Base-by-base conservation (phyloP, 2,113 vertebrate genomes). In the Phyllostomus discolor region DNA sequence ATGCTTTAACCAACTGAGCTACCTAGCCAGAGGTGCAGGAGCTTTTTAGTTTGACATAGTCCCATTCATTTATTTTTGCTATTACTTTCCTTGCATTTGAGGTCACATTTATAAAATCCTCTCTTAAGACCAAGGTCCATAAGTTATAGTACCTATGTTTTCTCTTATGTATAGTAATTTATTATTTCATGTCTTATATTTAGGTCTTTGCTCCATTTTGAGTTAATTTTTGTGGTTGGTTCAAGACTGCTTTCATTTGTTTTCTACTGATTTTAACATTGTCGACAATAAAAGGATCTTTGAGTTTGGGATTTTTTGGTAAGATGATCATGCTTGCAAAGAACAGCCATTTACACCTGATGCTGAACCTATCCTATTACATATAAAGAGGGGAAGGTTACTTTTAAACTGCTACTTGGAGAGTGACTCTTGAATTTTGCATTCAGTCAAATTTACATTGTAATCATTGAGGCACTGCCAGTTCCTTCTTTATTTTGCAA, bases 401-500 rank as follows among this genome's bases (percentile, higher is more conserved):
- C 70, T 91, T 95, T 81, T 78, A 89, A 96, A 73, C 20, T 83
- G 48, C 46, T 85, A 28, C 52, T 95, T 82, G 76, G 41, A 90
- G 33, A 78, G 92, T 87, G 28, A 89, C n/a, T 72, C 67, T 85
- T 28, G n/a, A 88, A 52, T 96, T 64, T 50, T 69, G 73, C 62
- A 54, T 75, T 81, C 59, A 76, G 33, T 69, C 35, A 78, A 33
- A 72, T 73, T 95, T 93, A 73, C 33, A 89, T 83, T 91, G 52
- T 93, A 73, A 89, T 87, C 24, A 38, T 72, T 64, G 81, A 66
- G 64, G 8, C 28, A 70, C 66, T 82, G 33, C 41, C 54, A 70
- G 57, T 81, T 82, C 38, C 46, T 48, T 94, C n/a, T 46, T 66
- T 67, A 19, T 82, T 97, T 95, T 73, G 57, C 89, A 88, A 0